Base-by-base conservation (phyloP, 1,140 invertebrate species). In the Tachypleus tridentatus region DNA sequence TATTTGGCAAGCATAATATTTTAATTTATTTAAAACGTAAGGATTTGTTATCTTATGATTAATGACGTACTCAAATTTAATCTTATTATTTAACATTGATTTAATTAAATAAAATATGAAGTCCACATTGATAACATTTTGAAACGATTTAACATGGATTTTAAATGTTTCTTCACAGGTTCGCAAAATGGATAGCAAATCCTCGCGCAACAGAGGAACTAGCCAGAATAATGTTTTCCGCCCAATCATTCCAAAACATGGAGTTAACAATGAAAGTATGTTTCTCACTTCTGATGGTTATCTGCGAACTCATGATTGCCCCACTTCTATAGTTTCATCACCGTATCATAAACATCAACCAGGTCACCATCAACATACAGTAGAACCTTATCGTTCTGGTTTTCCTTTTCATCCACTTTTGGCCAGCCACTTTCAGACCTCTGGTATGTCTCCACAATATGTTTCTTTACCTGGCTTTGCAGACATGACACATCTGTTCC, bases 201-300 rank as follows among this genome's bases (percentile, higher is more conserved):
- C 67, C 4, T 51, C 56, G 53, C 58, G 64, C 8, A 59, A 58
- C 53, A 61, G 66, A 57, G 63, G 53, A 51, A 8, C 58, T 49
- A 54, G 58, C 8, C 64, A 69, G 8, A 63, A 62, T 10, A 64
- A 64, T 51, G 60, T 64, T 62, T 63, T 70, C 65, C 69, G 67
- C 60, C 69, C 69, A 69, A 69, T 69, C 63, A 69, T 69, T 61
- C 69, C 69, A 8, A 69, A 70, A 59, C 64, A 63, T 63, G 54
- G 58, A 50, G 65, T 64, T 53, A 10, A 63, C 51, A 52, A 67
- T 67, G 11, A 67, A 54, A 48, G 66, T 64, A 29, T 29, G 29
- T 29, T 29, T 29, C 29, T 29, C 29, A 29, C 29, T 29, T 29
- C 29, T 29, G 57, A 51, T 57, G 66, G 58, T n/a, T 63, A 62